Conservation (phyloP, 2,797 vertebrate species). For the Columba guinea region DNA sequence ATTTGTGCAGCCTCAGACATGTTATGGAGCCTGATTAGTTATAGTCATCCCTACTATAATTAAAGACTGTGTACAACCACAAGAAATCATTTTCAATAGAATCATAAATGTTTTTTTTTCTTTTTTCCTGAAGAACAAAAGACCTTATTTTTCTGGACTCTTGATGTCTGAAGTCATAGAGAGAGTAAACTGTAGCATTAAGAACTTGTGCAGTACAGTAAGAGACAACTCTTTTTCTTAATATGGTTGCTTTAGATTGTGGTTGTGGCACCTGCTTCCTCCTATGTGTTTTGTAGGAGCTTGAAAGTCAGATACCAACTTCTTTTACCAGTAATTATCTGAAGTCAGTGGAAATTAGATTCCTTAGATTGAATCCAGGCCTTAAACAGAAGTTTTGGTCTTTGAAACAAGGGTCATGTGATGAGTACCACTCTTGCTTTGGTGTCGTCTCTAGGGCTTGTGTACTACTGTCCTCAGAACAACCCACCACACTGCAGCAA, state of each 20-base stretch:
- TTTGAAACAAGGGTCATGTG: neutral
- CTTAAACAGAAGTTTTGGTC: neutral
- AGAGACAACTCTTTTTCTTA: neutral
- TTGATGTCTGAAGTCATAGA: neutral
- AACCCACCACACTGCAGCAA: neutral
- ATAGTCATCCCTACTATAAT: neutral
- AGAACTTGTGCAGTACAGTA: neutral
- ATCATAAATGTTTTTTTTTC: neutral
- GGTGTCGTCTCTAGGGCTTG: neutral
- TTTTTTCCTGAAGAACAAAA: neutral
- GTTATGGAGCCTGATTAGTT: neutral
- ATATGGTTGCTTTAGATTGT: neutral
- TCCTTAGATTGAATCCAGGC: neutral
- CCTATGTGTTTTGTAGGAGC: accelerated
- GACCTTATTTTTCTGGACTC: neutral
- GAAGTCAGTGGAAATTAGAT: neutral
- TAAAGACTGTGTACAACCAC: neutral
- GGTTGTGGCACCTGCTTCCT: neutral
- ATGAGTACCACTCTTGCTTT: neutral
- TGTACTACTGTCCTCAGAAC: neutral
- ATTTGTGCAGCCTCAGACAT: neutral
- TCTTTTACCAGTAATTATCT: neutral
- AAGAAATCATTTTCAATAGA: neutral
- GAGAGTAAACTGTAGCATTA: neutral
- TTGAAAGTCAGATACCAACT: neutral